Percentiles rank a stretch among this genome's conserved stretches.
phyloP scores from a whole-genome alignment of 2,113 vertebrate species.

The Australoheros scitulus region DNA sequence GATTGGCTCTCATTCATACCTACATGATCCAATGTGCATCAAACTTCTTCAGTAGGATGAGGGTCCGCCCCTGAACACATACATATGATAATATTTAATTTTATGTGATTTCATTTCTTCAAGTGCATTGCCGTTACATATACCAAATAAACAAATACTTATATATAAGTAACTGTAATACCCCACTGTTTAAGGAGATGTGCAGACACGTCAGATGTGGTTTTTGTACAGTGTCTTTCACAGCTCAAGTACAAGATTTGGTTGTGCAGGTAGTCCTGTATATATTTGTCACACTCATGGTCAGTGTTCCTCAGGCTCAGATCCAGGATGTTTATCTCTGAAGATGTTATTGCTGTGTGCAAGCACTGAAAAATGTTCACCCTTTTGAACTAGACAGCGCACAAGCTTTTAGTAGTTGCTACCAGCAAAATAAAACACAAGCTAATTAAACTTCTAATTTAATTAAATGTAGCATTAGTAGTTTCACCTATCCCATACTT shows the following conservation, averaged over 20 bases:
- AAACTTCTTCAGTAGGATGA: too few relatives aligned
- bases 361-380: too few relatives aligned
- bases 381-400: too few relatives aligned
- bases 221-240: background rate
- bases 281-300: background rate
- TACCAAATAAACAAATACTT: background rate
- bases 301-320: background rate
- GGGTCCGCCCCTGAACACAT: too few relatives aligned
- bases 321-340: background rate
- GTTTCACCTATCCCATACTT: background rate
- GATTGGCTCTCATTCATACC: too few relatives aligned
- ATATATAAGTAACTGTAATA: background rate
- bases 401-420: too few relatives aligned
- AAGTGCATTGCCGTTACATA: background rate
- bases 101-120: background rate
- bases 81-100: too few relatives aligned
- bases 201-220: background rate
- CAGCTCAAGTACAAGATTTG: background rate
- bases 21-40: too few relatives aligned
- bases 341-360: background rate
- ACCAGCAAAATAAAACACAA: too few relatives aligned
- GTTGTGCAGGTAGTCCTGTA: background rate
- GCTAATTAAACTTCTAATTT: background rate
- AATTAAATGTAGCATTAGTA: background rate
- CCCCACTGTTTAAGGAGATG: background rate